Evolutionary conservation across 1,140 invertebrate species (phyloP).

Genomic region (Oryzaephilus surinamensis): DNA sequence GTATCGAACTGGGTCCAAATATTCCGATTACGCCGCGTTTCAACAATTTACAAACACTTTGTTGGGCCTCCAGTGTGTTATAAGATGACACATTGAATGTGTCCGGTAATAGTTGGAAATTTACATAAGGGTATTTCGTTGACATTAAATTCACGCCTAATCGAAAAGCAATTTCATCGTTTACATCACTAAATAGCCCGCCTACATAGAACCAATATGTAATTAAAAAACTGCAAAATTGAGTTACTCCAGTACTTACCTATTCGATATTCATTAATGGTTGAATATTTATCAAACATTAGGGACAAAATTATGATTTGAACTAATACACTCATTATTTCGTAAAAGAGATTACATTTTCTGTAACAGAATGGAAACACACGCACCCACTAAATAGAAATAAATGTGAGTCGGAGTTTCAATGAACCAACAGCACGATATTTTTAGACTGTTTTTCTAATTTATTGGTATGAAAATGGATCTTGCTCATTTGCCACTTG

Average conservation of each 20-base stretch:
- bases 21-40: constrained; percentile 59
- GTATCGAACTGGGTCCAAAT: constrained; percentile 65
- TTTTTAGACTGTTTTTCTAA: no score
- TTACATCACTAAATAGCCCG: constrained; percentile 34
- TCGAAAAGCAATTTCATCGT: constrained; percentile 35
- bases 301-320: no score
- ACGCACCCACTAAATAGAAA: not conserved
- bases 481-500: no score
- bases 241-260: constrained; percentile 1
- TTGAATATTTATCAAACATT: no score
- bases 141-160: constrained; percentile 35
- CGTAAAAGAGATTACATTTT: no score
- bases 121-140: constrained; percentile 23
- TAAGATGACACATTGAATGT: constrained; percentile 34
- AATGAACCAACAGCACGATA: not conserved
- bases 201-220: constrained; percentile 22
- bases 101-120: constrained; percentile 29
- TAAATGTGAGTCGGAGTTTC: no score
- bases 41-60: constrained; percentile 37
- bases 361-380: no score
- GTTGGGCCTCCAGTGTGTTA: no score
- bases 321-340: no score
- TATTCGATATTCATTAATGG: no score
- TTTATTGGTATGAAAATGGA: no score
- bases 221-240: no score